Evolutionary conservation across 2,797 vertebrate species (phyloP).

Genomic region (Gallinago nigripennis): DNA sequence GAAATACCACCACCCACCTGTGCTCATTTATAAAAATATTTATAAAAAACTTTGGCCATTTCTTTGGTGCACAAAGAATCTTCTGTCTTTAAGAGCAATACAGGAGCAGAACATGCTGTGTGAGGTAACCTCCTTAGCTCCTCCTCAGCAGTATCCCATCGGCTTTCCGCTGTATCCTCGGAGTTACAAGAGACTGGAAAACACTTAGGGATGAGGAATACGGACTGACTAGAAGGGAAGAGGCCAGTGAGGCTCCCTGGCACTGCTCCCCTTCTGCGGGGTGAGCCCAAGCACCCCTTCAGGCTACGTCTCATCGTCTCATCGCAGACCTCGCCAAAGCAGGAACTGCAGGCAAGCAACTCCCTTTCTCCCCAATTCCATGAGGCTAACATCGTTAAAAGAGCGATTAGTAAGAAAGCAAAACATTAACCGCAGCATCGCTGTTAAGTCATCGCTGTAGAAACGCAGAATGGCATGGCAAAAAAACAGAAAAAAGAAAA

Average conservation of each 20-base stretch:
- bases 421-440: background rate
- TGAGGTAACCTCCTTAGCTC: too few species aligned
- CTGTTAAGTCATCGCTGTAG: background rate
- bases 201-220: accelerated
- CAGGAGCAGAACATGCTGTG: background rate
- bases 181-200: background rate
- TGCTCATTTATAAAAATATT: background rate
- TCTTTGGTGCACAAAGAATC: background rate
- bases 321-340: background rate
- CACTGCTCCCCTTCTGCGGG: background rate
- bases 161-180: background rate
- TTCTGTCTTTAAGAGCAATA: background rate
- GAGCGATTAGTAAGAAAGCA: background rate
- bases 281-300: background rate
- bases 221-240: accelerated
- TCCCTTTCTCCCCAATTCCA: background rate
- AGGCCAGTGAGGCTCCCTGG: background rate
- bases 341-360: background rate
- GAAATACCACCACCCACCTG: background rate
- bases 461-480: background rate
- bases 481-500: too few species aligned
- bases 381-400: accelerated
- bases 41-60: background rate
- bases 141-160: background rate
- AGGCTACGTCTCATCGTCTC: background rate